Evolutionary conservation across 2,797 vertebrate species (phyloP).

Genomic region (Trichosurus vulpecula): DNA sequence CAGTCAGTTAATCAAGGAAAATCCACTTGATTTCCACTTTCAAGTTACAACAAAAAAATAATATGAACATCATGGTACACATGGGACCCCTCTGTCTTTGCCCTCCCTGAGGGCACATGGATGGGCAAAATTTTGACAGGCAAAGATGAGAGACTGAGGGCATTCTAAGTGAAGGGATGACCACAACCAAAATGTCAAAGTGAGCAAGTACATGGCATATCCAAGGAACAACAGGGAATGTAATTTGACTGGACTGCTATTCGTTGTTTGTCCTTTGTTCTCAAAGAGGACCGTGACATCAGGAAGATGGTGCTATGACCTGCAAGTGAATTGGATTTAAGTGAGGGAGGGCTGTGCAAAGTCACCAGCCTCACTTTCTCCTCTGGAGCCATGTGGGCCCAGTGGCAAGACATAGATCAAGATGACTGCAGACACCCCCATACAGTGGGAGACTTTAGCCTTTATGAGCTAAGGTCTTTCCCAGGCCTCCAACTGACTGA

Average conservation of each 20-base stretch:
- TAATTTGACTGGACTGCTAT: not conserved
- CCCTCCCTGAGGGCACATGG: not conserved
- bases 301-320: not conserved
- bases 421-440: not conserved
- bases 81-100: not conserved
- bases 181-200: not conserved
- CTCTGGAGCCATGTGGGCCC: not conserved
- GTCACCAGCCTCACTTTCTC: not conserved
- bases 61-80: not conserved
- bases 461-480: not conserved
- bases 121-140: not conserved
- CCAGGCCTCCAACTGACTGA: not conserved
- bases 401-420: not conserved
- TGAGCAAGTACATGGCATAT: not conserved
- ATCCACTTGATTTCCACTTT: not conserved
- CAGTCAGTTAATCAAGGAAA: not conserved
- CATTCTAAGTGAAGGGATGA: not conserved
- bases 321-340: not conserved
- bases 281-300: not conserved
- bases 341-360: not conserved
- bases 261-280: not conserved
- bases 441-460: not conserved
- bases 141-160: not conserved
- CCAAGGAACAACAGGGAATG: not conserved
- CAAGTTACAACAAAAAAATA: not conserved